Conservation (phyloP, 2,888 invertebrate species). For the Ennomos erosarius region DNA sequence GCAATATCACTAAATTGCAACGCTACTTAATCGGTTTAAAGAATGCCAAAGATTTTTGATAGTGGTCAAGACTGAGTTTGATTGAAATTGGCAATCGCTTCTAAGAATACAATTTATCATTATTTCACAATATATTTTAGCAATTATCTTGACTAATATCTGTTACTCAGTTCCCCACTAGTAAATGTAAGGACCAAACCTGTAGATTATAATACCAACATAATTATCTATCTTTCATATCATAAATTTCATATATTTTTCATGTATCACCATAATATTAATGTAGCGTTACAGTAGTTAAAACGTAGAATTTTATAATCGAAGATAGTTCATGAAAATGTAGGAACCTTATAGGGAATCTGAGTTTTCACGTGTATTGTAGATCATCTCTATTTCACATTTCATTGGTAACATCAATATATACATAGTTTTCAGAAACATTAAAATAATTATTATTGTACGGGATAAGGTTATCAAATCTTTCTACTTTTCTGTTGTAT, state of each 20-base stretch:
- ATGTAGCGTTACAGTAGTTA: constrained; percentile 50
- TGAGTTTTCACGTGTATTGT: constrained; percentile 12
- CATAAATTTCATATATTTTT: constrained; percentile 55
- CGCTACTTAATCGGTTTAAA: constrained; percentile 15
- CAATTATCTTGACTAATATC: constrained; percentile 6
- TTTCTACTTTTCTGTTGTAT: no score
- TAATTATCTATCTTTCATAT: constrained; percentile 64
- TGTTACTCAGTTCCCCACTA: constrained; percentile 47
- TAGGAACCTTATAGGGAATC: constrained; percentile 29
- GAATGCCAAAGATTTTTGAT: constrained; percentile 16
- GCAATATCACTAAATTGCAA: constrained; percentile 10
- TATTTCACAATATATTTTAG: not conserved
- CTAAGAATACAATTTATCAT: not conserved
- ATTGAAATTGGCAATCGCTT: constrained; percentile 11
- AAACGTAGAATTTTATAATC: constrained; percentile 56
- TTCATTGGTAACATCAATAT: not conserved
- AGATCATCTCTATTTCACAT: constrained; percentile 7
- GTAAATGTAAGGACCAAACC: constrained; percentile 73
- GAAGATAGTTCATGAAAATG: constrained; percentile 33
- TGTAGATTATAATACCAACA: constrained; percentile 61
- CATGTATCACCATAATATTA: constrained; percentile 43
- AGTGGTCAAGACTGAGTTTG: constrained; percentile 27
- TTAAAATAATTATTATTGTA: no score
- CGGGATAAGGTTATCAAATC: no score
- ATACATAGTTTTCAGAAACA: no score